These are phyloP conservation scores for Terrapene triunguis DNA, from an alignment of 2,113 vertebrate genomes.

Conservation along the genomic window DNA sequence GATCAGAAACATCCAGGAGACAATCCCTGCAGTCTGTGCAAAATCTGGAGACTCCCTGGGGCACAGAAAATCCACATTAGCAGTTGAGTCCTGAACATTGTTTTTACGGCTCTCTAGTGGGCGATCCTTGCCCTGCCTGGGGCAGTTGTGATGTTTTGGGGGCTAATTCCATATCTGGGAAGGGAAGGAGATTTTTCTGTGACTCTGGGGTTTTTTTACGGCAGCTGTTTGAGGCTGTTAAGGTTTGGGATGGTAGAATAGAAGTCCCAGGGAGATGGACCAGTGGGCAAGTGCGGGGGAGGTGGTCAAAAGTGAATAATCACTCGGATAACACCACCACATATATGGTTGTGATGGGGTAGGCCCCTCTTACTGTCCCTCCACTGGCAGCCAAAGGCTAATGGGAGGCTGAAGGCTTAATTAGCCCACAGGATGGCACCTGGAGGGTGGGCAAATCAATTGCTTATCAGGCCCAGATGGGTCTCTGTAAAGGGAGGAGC, in stretches of 20 bases:
- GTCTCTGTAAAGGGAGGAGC: neutral
- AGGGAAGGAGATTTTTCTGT: neutral
- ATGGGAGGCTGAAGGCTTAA: neutral
- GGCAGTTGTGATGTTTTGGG: neutral
- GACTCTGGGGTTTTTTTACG: neutral
- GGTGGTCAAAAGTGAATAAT: neutral
- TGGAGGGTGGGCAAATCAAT: neutral
- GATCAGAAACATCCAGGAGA: neutral
- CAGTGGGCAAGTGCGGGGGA: no score
- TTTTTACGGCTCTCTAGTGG: neutral
- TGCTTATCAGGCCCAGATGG: neutral
- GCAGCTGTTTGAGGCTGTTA: neutral
- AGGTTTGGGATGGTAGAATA: no score
- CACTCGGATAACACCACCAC: neutral
- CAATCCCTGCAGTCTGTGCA: neutral
- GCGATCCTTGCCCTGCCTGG: no score
- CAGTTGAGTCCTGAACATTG: neutral
- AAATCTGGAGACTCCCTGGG: neutral
- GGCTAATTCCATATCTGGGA: neutral
- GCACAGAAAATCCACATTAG: neutral
- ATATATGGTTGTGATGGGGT: neutral
- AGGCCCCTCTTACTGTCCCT: no score
- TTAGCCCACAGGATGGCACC: neutral
- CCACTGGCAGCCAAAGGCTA: neutral
- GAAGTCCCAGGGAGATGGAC: neutral